phyloP scores from a whole-genome alignment of 2,888 invertebrate genomes.

The Geotrupes spiniger region DNA sequence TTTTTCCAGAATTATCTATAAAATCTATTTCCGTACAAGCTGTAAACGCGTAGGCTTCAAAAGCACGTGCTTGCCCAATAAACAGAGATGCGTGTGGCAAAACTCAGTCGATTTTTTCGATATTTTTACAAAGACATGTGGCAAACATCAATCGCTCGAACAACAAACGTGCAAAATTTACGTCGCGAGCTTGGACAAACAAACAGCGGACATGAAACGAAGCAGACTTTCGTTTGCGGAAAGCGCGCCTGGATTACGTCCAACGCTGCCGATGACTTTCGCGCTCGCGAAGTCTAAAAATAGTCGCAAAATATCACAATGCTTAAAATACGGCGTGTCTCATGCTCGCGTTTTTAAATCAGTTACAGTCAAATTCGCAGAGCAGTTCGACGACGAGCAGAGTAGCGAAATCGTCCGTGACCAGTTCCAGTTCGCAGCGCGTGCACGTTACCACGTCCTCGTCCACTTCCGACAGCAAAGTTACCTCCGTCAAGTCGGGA shows the following conservation, averaged over 20 bases:
- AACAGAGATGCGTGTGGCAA: too few species aligned
- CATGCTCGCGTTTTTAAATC: constrained; percentile 32
- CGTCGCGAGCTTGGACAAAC: neutral
- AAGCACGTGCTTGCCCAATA: too few species aligned
- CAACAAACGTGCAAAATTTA: neutral
- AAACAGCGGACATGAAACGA: neutral
- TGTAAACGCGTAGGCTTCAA: too few species aligned
- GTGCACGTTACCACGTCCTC: constrained; percentile 48
- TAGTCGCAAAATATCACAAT: constrained; percentile 28
- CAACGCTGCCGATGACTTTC: constrained; percentile 7
- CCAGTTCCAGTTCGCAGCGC: constrained; percentile 51
- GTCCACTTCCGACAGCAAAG: constrained; percentile 67
- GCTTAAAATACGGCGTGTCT: constrained; percentile 32
- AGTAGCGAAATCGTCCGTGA: constrained; percentile 39
- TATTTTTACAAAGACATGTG: too few species aligned
- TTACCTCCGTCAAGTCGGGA: constrained; percentile 76
- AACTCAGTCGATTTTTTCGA: too few species aligned
- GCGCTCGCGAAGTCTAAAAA: constrained; percentile 18
- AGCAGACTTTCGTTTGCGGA: neutral
- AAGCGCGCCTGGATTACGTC: constrained; percentile 1
- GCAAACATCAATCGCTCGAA: neutral
- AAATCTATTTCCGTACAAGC: too few species aligned
- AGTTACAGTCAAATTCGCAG: constrained; percentile 56
- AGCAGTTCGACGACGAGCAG: constrained; percentile 58
- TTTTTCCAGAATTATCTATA: too few species aligned